phyloP scores from a whole-genome alignment of 1,140 invertebrate genomes.

The Vanessa tameamea region DNA sequence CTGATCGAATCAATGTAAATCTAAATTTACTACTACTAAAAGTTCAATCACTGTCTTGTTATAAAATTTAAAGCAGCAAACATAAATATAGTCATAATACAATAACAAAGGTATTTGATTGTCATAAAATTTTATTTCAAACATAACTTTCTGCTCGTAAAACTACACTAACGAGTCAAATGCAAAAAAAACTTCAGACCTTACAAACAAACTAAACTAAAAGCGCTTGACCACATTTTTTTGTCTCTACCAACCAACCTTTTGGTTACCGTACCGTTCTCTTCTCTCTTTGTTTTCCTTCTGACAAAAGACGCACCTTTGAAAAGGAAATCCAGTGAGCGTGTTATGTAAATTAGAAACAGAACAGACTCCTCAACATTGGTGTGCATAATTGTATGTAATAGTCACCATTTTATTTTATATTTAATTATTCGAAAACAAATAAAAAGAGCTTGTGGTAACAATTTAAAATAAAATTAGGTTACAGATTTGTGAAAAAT shows the following conservation, averaged over 20 bases:
- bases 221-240: slow-evolving; percentile 37
- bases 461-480: too few relatives aligned
- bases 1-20: too few relatives aligned
- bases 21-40: too few relatives aligned
- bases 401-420: slow-evolving; percentile 21
- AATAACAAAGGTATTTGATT: background rate
- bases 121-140: background rate
- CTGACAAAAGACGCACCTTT: slow-evolving; percentile 68
- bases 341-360: slow-evolving; percentile 73
- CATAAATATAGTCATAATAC: too few relatives aligned
- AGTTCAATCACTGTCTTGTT: too few relatives aligned
- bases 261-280: slow-evolving; percentile 50
- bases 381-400: slow-evolving; percentile 39
- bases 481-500: too few relatives aligned
- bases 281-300: slow-evolving; percentile 64
- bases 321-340: slow-evolving; percentile 63
- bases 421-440: background rate
- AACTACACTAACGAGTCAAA: background rate
- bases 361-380: slow-evolving; percentile 49
- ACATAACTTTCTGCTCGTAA: background rate
- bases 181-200: background rate
- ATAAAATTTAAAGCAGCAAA: too few relatives aligned
- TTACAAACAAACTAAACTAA: slow-evolving; percentile 23
- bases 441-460: background rate
- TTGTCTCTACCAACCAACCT: slow-evolving; percentile 18